These are phyloP conservation scores for Paedocypris micromegethes DNA, from an alignment of 2,797 vertebrate species.

Conservation along the genomic window DNA sequence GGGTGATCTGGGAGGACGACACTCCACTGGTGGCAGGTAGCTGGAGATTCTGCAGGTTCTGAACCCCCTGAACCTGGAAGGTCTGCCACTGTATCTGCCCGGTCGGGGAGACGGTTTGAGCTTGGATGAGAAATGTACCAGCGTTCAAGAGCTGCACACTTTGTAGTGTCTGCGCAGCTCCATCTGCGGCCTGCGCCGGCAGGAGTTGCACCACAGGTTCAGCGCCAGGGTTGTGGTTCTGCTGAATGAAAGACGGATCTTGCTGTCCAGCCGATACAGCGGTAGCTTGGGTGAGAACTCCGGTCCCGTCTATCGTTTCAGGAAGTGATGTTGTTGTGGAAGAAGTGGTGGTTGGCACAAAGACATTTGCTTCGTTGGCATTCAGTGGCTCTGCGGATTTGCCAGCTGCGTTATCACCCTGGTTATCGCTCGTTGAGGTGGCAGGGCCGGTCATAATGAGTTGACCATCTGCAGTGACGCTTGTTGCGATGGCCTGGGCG, in stretches of 20 bases:
- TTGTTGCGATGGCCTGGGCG: constrained; percentile 89
- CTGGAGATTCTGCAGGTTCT: constrained; percentile 97
- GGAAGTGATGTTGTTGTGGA: constrained; percentile 82
- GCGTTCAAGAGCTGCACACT: constrained; percentile 97
- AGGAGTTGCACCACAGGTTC: constrained; percentile 83
- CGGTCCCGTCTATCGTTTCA: constrained; percentile 93
- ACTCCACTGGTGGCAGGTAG: constrained; percentile 60
- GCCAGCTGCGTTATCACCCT: constrained; percentile 78
- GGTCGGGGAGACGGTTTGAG: constrained; percentile 93
- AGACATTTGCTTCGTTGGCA: constrained; percentile 76
- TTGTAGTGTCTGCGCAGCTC: constrained; percentile 84
- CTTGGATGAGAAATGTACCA: constrained; percentile 97
- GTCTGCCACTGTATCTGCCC: constrained; percentile 99
- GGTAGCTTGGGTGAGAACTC: constrained; percentile 89
- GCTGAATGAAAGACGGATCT: constrained; percentile 89
- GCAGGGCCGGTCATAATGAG: constrained; percentile 85
- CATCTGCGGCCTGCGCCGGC: constrained; percentile 84
- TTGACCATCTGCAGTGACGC: constrained; percentile 86
- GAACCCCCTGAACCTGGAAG: constrained; percentile 98
- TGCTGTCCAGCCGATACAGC: constrained; percentile 81
- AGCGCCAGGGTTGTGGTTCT: constrained; percentile 85
- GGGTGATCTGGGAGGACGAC: constrained; percentile 88
- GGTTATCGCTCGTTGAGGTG: constrained; percentile 78
- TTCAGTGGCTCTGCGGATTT: constrained; percentile 79
- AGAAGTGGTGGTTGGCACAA: constrained; percentile 82